Base-by-base conservation (phyloP, 2,113 vertebrate genomes). In the Pachycephala philippinensis region DNA sequence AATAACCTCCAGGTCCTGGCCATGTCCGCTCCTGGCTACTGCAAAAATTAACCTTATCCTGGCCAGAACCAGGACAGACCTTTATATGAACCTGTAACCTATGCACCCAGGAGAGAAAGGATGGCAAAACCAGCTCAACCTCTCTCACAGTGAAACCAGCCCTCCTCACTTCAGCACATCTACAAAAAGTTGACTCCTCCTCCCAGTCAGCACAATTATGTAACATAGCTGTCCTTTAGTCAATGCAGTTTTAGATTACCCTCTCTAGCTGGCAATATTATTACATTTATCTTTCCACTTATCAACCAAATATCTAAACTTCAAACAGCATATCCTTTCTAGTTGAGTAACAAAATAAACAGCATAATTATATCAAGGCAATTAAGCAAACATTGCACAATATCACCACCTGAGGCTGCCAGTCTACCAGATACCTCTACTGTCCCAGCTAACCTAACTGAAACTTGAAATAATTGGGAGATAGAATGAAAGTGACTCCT, bases 261-360 rank as follows among this genome's bases (percentile, higher is more conserved):
- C 39, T 75, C 31, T 93, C 24, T 79, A 63, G 26, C 3, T 88
- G 63, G 24, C 64, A 86, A 78, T 54, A 84, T 77, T 47, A 52
- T 85, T 83, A 27, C 26, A 5, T 76, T 87, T 94, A 90, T 95
- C 87, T 94, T 88, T 44, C 49, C 44, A 44, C 63, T 94, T 88
- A 90, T 88, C 92, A 94, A 70, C 31, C 19, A 60, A 63, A 90
- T 90, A 88, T 81, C 85, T 90, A 71, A 93, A 84, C 83, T 91
- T 90, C 87, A 92, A 94, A 94, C 4, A 2, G 35, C 27, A 64
- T 86, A 66, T 75, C 50, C 44, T 84, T 96, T 81, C 79, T 88
- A 84, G 64, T 64, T 94, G 79, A 85, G 82, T 93, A 86, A 94
- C 39, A 94, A 84, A 91, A 84, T 69, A 93, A 96, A 94, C 63